Base-by-base conservation (phyloP, 2,888 invertebrate species). In the Drosophila borealis region DNA sequence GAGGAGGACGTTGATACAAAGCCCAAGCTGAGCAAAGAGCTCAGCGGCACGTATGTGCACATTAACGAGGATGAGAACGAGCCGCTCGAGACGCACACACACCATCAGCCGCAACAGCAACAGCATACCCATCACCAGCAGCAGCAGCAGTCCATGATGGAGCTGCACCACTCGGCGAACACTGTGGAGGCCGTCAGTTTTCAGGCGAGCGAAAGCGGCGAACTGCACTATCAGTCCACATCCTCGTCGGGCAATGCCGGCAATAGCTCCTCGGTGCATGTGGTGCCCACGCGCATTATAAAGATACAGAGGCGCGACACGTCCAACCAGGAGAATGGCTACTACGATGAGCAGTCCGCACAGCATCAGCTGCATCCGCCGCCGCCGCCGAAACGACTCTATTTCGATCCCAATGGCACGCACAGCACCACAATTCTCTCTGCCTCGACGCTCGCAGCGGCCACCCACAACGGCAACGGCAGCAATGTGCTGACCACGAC, bases 241-340 rank as follows among this genome's bases (percentile, higher is more conserved):
- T 14, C 69, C 2, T 11, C 55, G 1, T 42, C 67, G 8, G 59
- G 33, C 37, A 68, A 57, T 49, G 37, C 70, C 33, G 73, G 61
- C 4, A 60, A 59, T 8, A 41, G 48, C 37, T 39, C 75, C n/a
- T 53, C 82, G 0, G 59, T 80, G 14, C 86, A 89, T 14, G 77
- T 79, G 4, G 33, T 88, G 29, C 81, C 90, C 45, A 73, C 90
- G 17, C 89, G 92, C 11, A 89, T 92, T n/a, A 91, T 91, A 11
- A 91, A 91, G 63, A 88, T 91, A 19, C 91, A 91, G 53, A 72
- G 91, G 9, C 82, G 91, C 13, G 91, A 92, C n/a, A 87, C 90
- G 3, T 72, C 81, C 25, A 71, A 75, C 3, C 89, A 89, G 9
- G 85, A 89, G 8, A 89, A 86, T 11, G 84, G 83, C 14, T 89